Conservation (phyloP, 2,888 invertebrate species). For the Pandemis cinnamomeana region DNA sequence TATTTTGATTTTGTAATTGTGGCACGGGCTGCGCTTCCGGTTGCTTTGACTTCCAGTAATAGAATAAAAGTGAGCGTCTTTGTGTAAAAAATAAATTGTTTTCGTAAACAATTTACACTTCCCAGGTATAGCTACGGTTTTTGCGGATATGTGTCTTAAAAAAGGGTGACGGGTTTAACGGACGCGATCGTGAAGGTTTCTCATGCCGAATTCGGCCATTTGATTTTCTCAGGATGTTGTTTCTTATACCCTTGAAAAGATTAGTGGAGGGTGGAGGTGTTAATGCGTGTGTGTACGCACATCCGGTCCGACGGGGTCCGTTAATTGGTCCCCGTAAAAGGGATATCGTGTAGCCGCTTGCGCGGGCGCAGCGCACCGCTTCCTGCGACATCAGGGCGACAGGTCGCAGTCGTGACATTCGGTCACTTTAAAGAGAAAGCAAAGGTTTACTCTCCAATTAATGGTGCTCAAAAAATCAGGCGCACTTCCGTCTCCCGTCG, state of each 20-base stretch:
- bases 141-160: constrained; percentile 19
- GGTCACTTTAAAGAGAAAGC: constrained; percentile 60
- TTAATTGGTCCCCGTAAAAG: constrained; percentile 84
- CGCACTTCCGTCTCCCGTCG: constrained; percentile 58
- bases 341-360: constrained; percentile 78
- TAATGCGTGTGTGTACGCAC: constrained; percentile 78
- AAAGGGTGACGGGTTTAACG: constrained; percentile 3
- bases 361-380: constrained; percentile 63
- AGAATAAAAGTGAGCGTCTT: constrained; percentile 27
- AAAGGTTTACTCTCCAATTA: constrained; percentile 65
- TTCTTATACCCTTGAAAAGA: constrained; percentile 71
- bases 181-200: constrained; percentile 44
- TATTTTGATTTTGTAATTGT: constrained; percentile 73
- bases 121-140: constrained; percentile 24
- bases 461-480: constrained; percentile 57
- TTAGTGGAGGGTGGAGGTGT: constrained; percentile 80
- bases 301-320: constrained; percentile 81
- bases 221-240: constrained; percentile 62
- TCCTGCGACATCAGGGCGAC: constrained; percentile 70
- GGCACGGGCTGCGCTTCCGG: constrained; percentile 80
- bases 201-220: constrained; percentile 55
- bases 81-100: constrained; percentile 18
- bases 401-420: constrained; percentile 62
- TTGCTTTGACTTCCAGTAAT: constrained; percentile 52
- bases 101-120: constrained; percentile 13